phyloP scores from a whole-genome alignment of 2,797 vertebrate genomes.

The Discoglossus pictus region DNA sequence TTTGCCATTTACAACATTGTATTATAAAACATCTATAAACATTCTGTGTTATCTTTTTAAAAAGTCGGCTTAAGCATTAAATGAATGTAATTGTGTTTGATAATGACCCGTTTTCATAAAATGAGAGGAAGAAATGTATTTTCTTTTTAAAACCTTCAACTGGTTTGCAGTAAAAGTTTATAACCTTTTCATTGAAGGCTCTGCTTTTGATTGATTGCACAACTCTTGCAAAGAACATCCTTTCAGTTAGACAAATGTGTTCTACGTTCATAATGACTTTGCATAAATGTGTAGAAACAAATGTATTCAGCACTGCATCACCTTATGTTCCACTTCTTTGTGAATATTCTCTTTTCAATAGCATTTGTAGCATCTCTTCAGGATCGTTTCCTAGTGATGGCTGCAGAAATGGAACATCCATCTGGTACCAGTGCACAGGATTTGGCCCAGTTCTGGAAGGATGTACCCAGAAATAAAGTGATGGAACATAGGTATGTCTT shows the following conservation, averaged over 20 bases:
- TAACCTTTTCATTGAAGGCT: constrained; percentile 3
- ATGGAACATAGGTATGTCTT: constrained; percentile 88
- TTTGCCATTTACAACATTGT: no score
- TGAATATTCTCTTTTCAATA: constrained; percentile 55
- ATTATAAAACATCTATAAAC: no score
- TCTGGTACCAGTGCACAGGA: constrained; percentile 73
- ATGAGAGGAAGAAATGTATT: no score
- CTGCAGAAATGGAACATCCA: constrained; percentile 87
- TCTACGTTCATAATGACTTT: neutral
- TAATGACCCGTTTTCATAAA: no score
- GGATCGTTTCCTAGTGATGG: constrained; percentile 93
- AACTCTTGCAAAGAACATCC: neutral
- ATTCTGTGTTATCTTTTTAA: no score
- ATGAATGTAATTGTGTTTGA: no score
- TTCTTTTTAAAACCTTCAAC: no score
- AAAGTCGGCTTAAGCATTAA: no score
- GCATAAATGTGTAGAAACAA: neutral
- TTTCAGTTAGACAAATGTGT: constrained; percentile 6
- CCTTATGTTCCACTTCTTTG: neutral
- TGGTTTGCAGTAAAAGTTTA: no score
- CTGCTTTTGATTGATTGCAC: constrained; percentile 32
- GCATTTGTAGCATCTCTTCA: constrained; percentile 88
- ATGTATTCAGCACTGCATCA: neutral
- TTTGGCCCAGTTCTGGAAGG: constrained; percentile 92
- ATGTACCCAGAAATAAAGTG: constrained; percentile 83